These are phyloP conservation scores for Papilio polyxenes DNA, from an alignment of 1,140 invertebrate species.

Conservation along the genomic window DNA sequence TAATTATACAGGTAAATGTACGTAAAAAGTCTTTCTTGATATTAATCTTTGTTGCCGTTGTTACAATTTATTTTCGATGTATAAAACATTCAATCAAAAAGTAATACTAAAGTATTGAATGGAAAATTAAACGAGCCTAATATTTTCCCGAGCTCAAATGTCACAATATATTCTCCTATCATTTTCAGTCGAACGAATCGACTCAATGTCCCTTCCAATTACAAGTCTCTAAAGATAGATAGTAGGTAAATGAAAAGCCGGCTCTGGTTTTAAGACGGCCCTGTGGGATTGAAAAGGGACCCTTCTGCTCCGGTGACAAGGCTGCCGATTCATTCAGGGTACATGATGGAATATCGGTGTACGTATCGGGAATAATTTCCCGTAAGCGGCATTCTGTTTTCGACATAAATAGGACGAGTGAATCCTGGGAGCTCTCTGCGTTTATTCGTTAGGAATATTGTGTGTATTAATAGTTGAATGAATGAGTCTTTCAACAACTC, in stretches of 20 bases:
- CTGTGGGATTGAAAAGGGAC: constrained; percentile 51
- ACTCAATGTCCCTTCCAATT: constrained; percentile 58
- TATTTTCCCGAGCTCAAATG: constrained; percentile 37
- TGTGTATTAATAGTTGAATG: constrained; percentile 39
- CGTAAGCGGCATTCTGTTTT: constrained; percentile 47
- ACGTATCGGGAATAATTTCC: constrained; percentile 54
- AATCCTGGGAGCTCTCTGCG: constrained; percentile 46
- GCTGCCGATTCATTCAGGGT: constrained; percentile 45
- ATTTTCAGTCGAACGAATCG: constrained; percentile 55
- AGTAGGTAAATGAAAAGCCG: constrained; percentile 59
- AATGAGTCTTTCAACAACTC: constrained; percentile 42
- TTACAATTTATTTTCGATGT: background rate
- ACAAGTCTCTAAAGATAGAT: constrained; percentile 50
- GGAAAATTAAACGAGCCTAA: constrained; percentile 15
- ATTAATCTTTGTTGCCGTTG: too few relatives aligned
- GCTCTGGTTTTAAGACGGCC: constrained; percentile 58
- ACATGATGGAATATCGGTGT: constrained; percentile 62
- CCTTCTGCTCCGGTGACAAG: constrained; percentile 52
- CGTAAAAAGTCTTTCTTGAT: too few relatives aligned
- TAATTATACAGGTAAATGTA: too few relatives aligned
- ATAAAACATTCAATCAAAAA: constrained; percentile 5
- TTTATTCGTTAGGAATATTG: constrained; percentile 39
- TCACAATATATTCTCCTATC: constrained; percentile 53
- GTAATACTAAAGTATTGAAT: background rate
- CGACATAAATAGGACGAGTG: constrained; percentile 54